Evolutionary conservation across 2,888 invertebrate species (phyloP).

Genomic region (Hartigia nigra): DNA sequence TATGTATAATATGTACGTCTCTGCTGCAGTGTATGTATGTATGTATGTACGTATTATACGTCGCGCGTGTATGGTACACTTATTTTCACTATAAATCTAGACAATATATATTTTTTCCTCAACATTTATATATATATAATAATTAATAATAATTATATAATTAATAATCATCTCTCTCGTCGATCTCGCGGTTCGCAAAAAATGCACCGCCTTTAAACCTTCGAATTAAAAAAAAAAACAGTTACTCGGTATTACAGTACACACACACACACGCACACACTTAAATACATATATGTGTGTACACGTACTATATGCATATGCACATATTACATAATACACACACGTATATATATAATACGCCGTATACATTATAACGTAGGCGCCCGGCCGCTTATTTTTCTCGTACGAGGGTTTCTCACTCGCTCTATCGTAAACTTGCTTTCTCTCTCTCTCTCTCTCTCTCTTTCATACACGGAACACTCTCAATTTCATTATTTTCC

Average conservation of each 20-base stretch:
- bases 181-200: slow-evolving; percentile 32
- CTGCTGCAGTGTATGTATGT: background rate
- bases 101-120: slow-evolving; percentile 54
- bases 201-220: slow-evolving; percentile 23
- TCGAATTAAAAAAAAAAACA: slow-evolving; percentile 35
- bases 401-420: background rate
- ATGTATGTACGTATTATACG: background rate
- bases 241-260: slow-evolving; percentile 25
- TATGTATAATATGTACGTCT: background rate
- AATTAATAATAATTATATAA: slow-evolving; percentile 26
- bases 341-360: background rate
- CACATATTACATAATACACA: too few species aligned
- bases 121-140: slow-evolving; percentile 50
- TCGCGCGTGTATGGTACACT: slow-evolving; percentile 10
- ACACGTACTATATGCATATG: too few species aligned
- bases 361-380: slow-evolving; percentile 4
- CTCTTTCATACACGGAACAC: background rate
- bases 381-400: background rate
- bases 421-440: background rate
- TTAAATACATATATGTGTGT: background rate
- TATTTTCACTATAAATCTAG: slow-evolving; percentile 50
- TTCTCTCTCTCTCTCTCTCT: background rate
- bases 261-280: background rate
- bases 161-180: slow-evolving; percentile 33
- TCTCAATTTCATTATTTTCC: background rate